Base-by-base conservation (phyloP, 2,113 vertebrate genomes). In the Esox niger region DNA sequence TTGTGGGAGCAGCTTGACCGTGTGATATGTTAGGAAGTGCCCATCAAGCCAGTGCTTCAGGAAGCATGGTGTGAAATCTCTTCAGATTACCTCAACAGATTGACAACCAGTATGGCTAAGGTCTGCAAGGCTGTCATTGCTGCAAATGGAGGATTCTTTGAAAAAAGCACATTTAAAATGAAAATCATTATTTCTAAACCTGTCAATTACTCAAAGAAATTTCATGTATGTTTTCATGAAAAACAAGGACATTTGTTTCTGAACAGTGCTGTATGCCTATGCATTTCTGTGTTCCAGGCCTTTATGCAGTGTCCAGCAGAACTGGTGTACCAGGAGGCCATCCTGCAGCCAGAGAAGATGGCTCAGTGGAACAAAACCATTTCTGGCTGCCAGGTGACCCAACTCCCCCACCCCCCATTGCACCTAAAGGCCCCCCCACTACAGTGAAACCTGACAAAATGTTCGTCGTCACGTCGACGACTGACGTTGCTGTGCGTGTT, bases 341-440 rank as follows among this genome's bases (percentile, higher is more conserved):
- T 99, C 75, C 85, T 99, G 25, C 96, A 99, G 78, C 96, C 97
- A 0, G 96, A 99, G 88, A 95, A 95, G 87, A 95, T 98, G 94
- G 94, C 93, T 68, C 89, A 96, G 49, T 99, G 97, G 97, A 99
- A 98, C 87, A 93, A 84, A 89, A 98, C 96, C 0, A 88, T 98
- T 73, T 91, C 94, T 0, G 91, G 78, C 23, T 98, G 97, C 87
- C 96, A 98, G 95, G 97, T 98, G 31, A 77, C 8, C 4, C 15
- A 1, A 7, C 4, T 47, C 25, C 2, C 4, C 30, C 6, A 30
- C 20, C 11, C 20, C 2, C 46, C 3, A 9, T 25, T 60, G 10
- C 6, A 0, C 29, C 17, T 1, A 32, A 23, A 23, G 38, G 17
- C 38, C 15, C 13, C 15, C 13, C 55, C 17, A 27, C 6, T 27